phyloP scores from a whole-genome alignment of 2,797 vertebrate genomes.

The Bradypus variegatus region DNA sequence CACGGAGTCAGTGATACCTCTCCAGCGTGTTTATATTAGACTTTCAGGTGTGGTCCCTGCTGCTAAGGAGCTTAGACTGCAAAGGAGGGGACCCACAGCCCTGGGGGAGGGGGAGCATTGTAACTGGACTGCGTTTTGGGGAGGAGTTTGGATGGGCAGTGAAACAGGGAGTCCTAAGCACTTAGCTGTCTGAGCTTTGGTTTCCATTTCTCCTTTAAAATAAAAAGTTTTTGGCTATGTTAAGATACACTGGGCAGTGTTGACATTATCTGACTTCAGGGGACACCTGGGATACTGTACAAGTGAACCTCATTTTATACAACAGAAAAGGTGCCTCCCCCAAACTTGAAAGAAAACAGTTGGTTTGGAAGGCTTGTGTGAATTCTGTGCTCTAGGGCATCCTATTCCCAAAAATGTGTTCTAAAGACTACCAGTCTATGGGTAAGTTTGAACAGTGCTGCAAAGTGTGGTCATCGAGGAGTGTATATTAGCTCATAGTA shows the following conservation, averaged over 20 bases:
- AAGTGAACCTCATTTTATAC: background rate
- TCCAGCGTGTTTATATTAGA: background rate
- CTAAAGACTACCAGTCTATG: background rate
- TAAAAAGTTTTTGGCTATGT: background rate
- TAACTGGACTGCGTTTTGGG: background rate
- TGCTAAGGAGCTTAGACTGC: background rate
- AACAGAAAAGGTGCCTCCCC: background rate
- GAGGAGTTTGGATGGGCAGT: background rate
- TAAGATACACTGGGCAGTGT: background rate
- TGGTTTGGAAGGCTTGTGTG: background rate
- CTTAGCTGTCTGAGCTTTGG: background rate
- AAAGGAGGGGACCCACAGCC: background rate
- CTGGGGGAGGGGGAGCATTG: background rate
- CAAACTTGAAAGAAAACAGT: background rate
- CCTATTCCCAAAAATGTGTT: background rate
- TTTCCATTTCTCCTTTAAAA: background rate
- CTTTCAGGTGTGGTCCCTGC: background rate
- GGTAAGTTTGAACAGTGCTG: background rate
- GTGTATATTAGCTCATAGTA: background rate
- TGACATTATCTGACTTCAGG: background rate
- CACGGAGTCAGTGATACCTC: background rate
- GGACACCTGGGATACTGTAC: too few relatives aligned
- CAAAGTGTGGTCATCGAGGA: accelerated
- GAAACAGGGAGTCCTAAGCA: background rate
- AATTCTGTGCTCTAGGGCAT: background rate